Evolutionary conservation across 2,888 invertebrate genomes (phyloP), one percentile per base, ranked within the genome.

Genomic region (Heteropelma amictum): DNA sequence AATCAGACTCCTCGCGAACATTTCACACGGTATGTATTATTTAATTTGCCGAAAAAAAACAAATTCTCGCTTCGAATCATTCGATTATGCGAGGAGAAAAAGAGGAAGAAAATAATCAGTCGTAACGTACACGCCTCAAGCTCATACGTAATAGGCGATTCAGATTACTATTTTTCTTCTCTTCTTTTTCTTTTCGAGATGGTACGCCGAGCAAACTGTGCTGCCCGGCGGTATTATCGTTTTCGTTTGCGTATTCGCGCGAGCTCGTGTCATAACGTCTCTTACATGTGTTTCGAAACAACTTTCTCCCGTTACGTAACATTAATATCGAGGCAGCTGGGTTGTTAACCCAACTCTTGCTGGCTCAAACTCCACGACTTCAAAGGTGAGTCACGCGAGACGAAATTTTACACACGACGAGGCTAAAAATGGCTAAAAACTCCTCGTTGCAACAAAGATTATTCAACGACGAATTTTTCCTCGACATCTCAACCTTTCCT

Each of bases 251-350:
- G 4, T 67, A 14, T 54, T 17, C 38, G 21, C 28, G 58, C 21
- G 33, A 38, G n/a, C 17, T 49, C 68, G 64, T 74, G 45, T 68
- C 51, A 68, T 40, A 63, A 61, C 72, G 42, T 64, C 35, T 76
- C 38, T 28, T n/a, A n/a, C 51, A 58, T 40, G 42, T 74, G 80
- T 86, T 86, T 81, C 81, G 83, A 81, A 86, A 86, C 68, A 80
- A 75, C 86, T 86, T 86, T 86, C 86, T 82, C 86, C 83, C 63
- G 78, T 86, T 86, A 81, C 51, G 79, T 76, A 86, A 86, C 74
- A 40, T 14, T 14, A 14, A 38, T 12, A 42, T 35, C 42, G 28
- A 28, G 40, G 47, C 69, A 75, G 40, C 69, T 77, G 73, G 83
- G 82, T 82, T 81, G 77, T 81, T 81, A 80, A 81, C 80, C 81